These are phyloP conservation scores for Tetraneura akinire DNA, from an alignment of 1,140 invertebrate species.

Conservation along the genomic window DNA sequence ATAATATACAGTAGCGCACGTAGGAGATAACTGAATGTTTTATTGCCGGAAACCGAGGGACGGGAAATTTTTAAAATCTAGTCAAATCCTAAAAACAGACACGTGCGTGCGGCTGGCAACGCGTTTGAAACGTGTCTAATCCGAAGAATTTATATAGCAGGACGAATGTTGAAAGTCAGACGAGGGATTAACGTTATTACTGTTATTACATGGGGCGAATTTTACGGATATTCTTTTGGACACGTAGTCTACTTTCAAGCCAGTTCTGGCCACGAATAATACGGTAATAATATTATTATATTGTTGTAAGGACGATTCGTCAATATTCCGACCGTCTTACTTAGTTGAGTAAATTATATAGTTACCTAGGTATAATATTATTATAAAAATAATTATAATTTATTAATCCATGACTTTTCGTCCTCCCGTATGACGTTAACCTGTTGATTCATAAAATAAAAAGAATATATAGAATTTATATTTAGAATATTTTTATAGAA, in stretches of 20 bases:
- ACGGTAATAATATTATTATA: neutral
- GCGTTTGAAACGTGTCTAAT: conserved; percentile 40
- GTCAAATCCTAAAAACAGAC: conserved; percentile 19
- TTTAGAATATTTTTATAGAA: too few relatives aligned
- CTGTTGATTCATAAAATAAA: too few relatives aligned
- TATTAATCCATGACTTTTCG: neutral
- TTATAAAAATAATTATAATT: neutral
- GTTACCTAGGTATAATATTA: neutral
- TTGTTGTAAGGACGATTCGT: neutral
- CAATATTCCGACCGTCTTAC: neutral
- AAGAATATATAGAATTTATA: too few relatives aligned
- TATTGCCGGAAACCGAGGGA: neutral
- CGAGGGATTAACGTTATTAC: conserved; percentile 36
- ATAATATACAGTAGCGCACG: too few relatives aligned
- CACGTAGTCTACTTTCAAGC: neutral
- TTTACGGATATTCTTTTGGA: neutral
- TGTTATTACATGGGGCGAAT: neutral
- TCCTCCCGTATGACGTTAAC: neutral
- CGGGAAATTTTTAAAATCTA: conserved; percentile 19
- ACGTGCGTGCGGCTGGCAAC: conserved; percentile 14
- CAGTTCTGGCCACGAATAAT: neutral
- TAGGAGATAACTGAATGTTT: conserved; percentile 8
- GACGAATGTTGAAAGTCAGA: neutral
- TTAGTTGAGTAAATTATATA: neutral
- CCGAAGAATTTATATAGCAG: conserved; percentile 14